phyloP scores from a whole-genome alignment of 2,113 vertebrate genomes.

The Salminus brasiliensis region DNA sequence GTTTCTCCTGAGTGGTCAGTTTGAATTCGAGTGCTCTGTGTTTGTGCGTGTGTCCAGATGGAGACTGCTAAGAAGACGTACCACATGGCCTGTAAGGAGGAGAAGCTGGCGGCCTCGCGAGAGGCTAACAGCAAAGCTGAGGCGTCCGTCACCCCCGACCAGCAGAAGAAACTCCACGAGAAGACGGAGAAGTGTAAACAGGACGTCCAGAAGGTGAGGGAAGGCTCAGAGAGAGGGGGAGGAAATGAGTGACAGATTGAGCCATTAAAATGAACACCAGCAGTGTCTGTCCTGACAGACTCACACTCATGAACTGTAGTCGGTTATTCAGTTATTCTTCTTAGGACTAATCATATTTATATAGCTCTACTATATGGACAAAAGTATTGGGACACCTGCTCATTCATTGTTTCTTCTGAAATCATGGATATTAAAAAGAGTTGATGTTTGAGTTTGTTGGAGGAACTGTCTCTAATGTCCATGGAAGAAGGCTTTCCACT shows the following conservation, averaged over 20 bases:
- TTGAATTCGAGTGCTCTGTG: constrained; percentile 30
- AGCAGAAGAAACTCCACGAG: constrained; percentile 97
- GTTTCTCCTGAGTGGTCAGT: neutral
- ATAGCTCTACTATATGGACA: no score
- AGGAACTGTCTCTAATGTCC: no score
- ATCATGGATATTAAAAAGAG: no score
- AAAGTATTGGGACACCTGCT: no score
- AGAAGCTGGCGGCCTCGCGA: constrained; percentile 87
- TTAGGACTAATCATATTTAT: no score
- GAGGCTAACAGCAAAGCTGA: constrained; percentile 94
- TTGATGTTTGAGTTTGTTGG: no score
- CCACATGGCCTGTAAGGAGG: constrained; percentile 97
- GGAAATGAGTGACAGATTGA: neutral
- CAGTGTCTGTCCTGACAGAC: neutral
- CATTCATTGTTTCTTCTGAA: no score
- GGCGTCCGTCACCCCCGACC: constrained; percentile 89
- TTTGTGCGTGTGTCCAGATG: constrained; percentile 74
- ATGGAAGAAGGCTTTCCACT: no score
- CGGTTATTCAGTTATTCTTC: no score
- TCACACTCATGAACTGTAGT: neutral
- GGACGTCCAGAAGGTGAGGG: constrained; percentile 87
- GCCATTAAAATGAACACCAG: neutral
- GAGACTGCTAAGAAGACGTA: constrained; percentile 94
- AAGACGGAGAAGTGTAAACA: constrained; percentile 98
- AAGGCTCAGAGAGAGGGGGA: neutral